Base-by-base conservation (phyloP, 2,113 vertebrate genomes). In the Cyprinodon tularosa region DNA sequence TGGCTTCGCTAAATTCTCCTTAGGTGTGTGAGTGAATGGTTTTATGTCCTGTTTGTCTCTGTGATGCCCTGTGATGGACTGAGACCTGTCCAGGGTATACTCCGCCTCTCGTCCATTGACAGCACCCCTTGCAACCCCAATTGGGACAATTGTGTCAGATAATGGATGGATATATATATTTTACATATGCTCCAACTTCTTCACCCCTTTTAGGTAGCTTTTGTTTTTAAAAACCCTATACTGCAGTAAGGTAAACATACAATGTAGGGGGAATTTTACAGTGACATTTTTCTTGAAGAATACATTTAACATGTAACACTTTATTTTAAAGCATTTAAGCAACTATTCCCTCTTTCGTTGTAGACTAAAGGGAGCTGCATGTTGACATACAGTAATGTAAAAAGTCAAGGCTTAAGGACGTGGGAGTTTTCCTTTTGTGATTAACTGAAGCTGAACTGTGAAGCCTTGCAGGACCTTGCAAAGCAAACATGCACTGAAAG, bases 391-490 rank as follows among this genome's bases (percentile, higher is more conserved):
- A 72, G 53, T 64, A 68, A 65, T 68, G 50, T 68, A 50, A 78
- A 66, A 76, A 63, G 67, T 79, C 76, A 78, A 81, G 40, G 61
- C 69, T 44, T 39, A 77, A 70, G 71, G 66, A 42, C 13, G 12
- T 40, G 62, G 57, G 71, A 60, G 66, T 73, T 77, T 59, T 50
- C 80, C 57, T 62, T 44, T 50, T 71, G 62, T 53, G 79, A 83
- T 84, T 76, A 76, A 78, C 71, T 70, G 65, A 67, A 20, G 37
- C 66, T 71, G 13, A 39, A 64, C 71, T 80, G 67, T 73, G 62
- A 79, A 81, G 72, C 48, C 61, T 38, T 22, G 6, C 39, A 80
- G 42, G 62, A 29, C 50, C 38, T 50, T 70, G 45, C 13, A 71
- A 78, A 57, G 65, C 20, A 79, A 68, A 74, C 68, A 61, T 44